phyloP scores from a whole-genome alignment of 2,113 vertebrate genomes.

The Pachypanchax playfairii region DNA sequence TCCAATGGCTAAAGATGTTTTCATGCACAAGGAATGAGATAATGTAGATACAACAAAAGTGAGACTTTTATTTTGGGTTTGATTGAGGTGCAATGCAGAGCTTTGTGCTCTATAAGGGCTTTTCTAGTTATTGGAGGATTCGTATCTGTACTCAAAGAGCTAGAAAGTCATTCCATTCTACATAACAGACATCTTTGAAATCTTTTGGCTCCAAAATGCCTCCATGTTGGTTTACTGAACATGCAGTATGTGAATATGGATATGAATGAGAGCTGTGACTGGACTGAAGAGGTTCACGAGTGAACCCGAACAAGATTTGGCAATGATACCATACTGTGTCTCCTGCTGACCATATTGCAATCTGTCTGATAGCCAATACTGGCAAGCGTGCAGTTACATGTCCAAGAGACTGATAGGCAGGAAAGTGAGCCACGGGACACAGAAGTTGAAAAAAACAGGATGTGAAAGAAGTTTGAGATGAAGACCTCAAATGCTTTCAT shows the following conservation, averaged over 20 bases:
- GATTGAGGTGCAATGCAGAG: too few species aligned
- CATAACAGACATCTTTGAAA: too few species aligned
- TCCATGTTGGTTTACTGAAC: slow-evolving; percentile 3
- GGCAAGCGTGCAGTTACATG: slow-evolving; percentile 14
- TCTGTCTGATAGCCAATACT: slow-evolving; percentile 38
- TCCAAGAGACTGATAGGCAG: slow-evolving; percentile 41
- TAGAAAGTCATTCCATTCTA: too few species aligned
- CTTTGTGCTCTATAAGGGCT: too few species aligned
- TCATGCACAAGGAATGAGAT: too few species aligned
- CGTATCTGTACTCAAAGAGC: too few species aligned
- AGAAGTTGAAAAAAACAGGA: slow-evolving; percentile 20
- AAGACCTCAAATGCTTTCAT: slow-evolving; percentile 69
- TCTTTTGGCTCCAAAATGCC: not conserved
- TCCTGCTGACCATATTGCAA: slow-evolving; percentile 25
- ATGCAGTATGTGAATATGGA: slow-evolving; percentile 15
- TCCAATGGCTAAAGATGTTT: too few species aligned
- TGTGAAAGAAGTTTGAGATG: slow-evolving; percentile 38
- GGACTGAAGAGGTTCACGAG: slow-evolving; percentile 17
- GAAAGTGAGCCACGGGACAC: slow-evolving; percentile 8
- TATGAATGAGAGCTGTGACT: not conserved
- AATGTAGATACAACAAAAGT: too few species aligned
- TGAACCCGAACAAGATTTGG: slow-evolving; percentile 15
- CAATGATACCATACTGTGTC: slow-evolving; percentile 39
- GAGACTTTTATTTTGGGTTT: too few species aligned
- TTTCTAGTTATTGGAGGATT: too few species aligned